Base-by-base conservation (phyloP, 1,140 invertebrate species). In the Xylocopa sonorina region DNA sequence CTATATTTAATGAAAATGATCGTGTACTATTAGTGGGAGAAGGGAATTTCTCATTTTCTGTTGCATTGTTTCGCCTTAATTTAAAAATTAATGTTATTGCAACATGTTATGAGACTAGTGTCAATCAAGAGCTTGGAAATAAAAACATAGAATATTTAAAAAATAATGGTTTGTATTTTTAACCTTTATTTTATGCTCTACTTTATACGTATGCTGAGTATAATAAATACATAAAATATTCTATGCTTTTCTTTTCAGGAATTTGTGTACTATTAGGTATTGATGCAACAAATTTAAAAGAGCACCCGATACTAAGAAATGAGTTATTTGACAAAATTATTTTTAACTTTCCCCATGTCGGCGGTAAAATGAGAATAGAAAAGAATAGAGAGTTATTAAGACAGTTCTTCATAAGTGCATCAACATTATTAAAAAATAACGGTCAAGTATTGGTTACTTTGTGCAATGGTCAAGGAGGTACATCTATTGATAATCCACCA, bases 341-440 rank as follows among this genome's bases (percentile, higher is more conserved):
- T 48, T 95, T 95, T 84, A 95, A 95, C 84, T 95, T 95, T 89
- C 95, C 95, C 41, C 94, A 95, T 88, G 91, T 93, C 60, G 94
- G 94, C 63, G 94, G 95, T n/a, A 95, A 95, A 92, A 95, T 95
- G 91, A 94, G 94, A 86, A 93, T 95, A 76, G 93, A 95, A 83
- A 93, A 93, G 80, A 95, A 95, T 89, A 91, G 95, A 73, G 88
- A 93, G 46, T 89, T 95, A 3, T 84, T 95, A 0, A 91, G 85
- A 78, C 86, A 93, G 57, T 95, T 95, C 88, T 95, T 95, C 83
- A 75, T 83, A 21, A 94, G 93, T 80, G 90, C 91, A 69, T 83
- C 74, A 57, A 69, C 86, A n/a, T 80, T 93, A 58, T 81, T 95
- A 21, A 69, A 82, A 55, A 46, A 58, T 27, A 85, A 90, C 72